Percentiles rank a stretch among this genome's conserved stretches.
Evolutionary conservation across 2,113 vertebrate species (phyloP).

Genomic region (Plecturocebus donacophilus): DNA sequence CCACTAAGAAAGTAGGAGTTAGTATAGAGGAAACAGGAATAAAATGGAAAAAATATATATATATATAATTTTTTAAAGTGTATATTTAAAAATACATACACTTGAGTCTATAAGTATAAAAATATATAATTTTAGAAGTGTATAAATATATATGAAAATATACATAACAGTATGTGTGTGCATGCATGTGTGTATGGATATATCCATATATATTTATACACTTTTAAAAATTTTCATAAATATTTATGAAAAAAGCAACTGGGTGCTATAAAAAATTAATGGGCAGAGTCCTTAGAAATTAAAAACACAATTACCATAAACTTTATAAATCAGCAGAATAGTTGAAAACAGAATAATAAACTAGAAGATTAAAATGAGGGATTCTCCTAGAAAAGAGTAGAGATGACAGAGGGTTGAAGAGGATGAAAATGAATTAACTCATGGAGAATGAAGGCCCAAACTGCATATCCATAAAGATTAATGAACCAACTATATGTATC

Average conservation of each 20-base stretch:
- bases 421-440: background rate
- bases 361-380: background rate
- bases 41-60: too few relatives aligned
- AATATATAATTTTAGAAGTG: too few relatives aligned
- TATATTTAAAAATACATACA: too few relatives aligned
- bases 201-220: background rate
- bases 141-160: too few relatives aligned
- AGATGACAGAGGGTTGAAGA: background rate
- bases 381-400: background rate
- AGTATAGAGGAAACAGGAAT: background rate
- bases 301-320: slow-evolving; percentile 40
- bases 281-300: slow-evolving; percentile 15
- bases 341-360: background rate
- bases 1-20: background rate
- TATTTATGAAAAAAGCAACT: background rate
- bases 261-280: background rate
- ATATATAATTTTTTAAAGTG: too few relatives aligned
- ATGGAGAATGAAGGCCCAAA: background rate
- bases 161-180: background rate
- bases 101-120: too few relatives aligned
- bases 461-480: background rate
- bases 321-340: background rate
- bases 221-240: background rate
- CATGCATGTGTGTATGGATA: background rate
- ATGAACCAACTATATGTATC: background rate